Evolutionary conservation across 2,797 vertebrate species (phyloP).

Genomic region (Xenentodon cancila): DNA sequence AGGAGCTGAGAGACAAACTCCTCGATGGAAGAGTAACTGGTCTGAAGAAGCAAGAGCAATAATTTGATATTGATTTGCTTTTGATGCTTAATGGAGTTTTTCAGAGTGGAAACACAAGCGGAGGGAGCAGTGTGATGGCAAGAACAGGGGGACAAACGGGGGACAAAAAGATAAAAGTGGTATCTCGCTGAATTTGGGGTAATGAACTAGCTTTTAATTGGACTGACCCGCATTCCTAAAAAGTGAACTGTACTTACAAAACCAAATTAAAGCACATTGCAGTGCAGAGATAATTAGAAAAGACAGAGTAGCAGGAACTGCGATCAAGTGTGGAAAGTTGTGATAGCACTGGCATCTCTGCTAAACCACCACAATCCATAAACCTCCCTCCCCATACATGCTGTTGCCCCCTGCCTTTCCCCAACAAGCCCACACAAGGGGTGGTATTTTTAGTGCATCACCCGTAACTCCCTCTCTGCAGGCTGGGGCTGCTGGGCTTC

Average conservation of each 20-base stretch:
- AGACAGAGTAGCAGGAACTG: constrained; percentile 18
- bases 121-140: constrained; percentile 9
- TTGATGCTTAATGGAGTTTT: constrained; percentile 69
- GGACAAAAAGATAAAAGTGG: constrained; percentile 38
- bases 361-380: constrained; percentile 67
- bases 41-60: constrained; percentile 34
- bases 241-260: constrained; percentile 33
- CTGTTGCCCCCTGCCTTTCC: constrained; percentile 43
- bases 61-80: constrained; percentile 64
- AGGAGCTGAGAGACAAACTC: constrained; percentile 58
- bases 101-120: constrained; percentile 28
- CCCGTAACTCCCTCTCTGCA: constrained; percentile 81
- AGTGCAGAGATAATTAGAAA: constrained; percentile 19
- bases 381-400: constrained; percentile 52
- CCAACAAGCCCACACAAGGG: constrained; percentile 76
- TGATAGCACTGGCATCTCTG: constrained; percentile 33
- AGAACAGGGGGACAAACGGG: constrained; percentile 11
- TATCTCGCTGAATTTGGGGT: constrained; percentile 19
- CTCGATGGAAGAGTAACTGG: constrained; percentile 21
- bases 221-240: constrained; percentile 50
- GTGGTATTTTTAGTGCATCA: constrained; percentile 83
- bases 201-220: constrained; percentile 47
- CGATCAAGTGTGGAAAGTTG: constrained; percentile 6
- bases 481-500: constrained; percentile 79
- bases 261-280: constrained; percentile 41